phyloP scores from a whole-genome alignment of 2,888 invertebrate genomes.

The Teleiodes luculella region DNA sequence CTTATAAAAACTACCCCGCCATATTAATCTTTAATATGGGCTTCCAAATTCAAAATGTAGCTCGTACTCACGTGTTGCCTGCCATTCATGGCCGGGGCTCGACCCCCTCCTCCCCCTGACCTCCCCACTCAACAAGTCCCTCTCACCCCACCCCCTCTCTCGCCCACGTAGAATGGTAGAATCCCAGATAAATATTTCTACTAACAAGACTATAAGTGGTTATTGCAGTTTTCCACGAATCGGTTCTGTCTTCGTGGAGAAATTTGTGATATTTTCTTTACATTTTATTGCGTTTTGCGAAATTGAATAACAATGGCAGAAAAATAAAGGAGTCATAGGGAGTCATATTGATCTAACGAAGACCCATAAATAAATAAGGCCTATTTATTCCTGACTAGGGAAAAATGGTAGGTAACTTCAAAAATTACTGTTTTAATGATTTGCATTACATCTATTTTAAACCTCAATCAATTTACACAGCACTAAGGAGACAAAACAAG shows the following conservation, averaged over 20 bases:
- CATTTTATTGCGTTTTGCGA: no score
- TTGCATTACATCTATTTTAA: no score
- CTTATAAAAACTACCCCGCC: not conserved
- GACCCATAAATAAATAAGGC: no score
- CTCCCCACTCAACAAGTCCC: slow-evolving; percentile 3
- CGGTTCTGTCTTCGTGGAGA: not conserved
- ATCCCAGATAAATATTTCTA: slow-evolving; percentile 5
- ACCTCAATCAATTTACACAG: no score
- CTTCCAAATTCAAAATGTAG: slow-evolving; percentile 2
- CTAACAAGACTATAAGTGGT: slow-evolving; percentile 5
- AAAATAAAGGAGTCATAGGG: no score
- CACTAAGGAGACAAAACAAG: no score
- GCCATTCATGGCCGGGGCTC: slow-evolving; percentile 9
- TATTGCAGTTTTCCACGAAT: not conserved
- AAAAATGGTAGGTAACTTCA: no score
- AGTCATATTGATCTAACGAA: no score
- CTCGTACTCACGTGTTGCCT: slow-evolving; percentile 2
- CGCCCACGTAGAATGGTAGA: not conserved
- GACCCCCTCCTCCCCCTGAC: not conserved
- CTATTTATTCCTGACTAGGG: no score
- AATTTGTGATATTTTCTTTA: not conserved
- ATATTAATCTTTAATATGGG: not conserved
- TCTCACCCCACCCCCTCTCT: not conserved
- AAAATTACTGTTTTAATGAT: no score
- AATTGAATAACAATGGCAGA: no score